Conservation (phyloP, 2,113 vertebrate species). For the Aptenodytes forsteri region DNA sequence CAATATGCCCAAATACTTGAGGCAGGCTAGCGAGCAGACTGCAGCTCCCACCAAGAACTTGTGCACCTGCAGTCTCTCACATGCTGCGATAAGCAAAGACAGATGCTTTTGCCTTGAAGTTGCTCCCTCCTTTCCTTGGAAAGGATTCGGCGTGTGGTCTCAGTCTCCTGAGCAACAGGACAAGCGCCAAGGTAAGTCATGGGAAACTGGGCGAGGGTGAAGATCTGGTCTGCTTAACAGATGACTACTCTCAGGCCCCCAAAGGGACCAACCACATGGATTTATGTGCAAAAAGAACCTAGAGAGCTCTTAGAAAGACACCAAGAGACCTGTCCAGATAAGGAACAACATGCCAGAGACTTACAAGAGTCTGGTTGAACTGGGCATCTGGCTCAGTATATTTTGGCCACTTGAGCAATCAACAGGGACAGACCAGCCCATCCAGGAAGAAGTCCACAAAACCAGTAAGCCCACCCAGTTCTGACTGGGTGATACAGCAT, state of each 20-base stretch:
- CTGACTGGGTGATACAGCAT: background rate
- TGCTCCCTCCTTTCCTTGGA: background rate
- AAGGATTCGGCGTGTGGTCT: fast-evolving
- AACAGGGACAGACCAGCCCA: background rate
- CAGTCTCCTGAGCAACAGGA: background rate
- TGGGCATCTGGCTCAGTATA: fast-evolving
- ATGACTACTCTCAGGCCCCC: background rate
- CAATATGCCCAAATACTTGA: fast-evolving
- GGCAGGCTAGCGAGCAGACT: background rate
- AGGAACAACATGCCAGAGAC: background rate
- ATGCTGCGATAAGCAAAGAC: background rate
- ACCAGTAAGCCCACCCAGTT: background rate
- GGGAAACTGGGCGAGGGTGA: background rate
- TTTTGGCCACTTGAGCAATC: background rate
- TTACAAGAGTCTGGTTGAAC: background rate
- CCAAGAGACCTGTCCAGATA: background rate
- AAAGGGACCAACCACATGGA: background rate
- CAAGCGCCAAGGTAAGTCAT: background rate
- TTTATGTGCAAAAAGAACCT: background rate
- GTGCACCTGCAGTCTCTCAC: background rate
- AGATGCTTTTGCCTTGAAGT: background rate
- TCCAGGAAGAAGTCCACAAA: background rate
- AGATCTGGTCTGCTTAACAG: background rate
- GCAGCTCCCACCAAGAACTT: background rate
- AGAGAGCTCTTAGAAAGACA: background rate